phyloP scores from a whole-genome alignment of 2,113 vertebrate genomes.

The Prionailurus bengalensis region DNA sequence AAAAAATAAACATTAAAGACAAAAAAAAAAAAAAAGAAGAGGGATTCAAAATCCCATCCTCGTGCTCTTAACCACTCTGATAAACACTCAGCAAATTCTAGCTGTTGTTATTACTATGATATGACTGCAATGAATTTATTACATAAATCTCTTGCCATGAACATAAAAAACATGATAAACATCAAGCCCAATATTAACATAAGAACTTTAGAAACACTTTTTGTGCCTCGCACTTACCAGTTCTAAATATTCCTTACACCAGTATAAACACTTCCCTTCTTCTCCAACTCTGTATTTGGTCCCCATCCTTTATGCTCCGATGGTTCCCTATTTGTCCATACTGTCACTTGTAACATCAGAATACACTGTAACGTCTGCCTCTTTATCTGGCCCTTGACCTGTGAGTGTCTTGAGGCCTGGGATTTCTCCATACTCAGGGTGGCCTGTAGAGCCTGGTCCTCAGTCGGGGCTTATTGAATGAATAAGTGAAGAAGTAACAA shows the following conservation, averaged over 20 bases:
- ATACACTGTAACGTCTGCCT: neutral
- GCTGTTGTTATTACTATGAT: neutral
- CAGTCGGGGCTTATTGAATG: neutral
- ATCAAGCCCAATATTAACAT: neutral
- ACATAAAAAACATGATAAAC: neutral
- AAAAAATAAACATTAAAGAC: too few relatives aligned
- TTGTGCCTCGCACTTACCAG: neutral
- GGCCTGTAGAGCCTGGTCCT: neutral
- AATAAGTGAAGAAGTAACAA: neutral
- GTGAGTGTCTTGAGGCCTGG: too few relatives aligned
- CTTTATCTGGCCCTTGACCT: neutral
- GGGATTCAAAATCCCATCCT: neutral
- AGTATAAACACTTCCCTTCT: neutral
- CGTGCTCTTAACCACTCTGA: neutral
- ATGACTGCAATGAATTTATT: neutral
- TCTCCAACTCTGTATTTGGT: neutral
- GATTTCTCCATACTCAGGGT: neutral
- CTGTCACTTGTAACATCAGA: neutral
- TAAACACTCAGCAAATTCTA: neutral
- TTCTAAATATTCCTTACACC: conserved; percentile 13
- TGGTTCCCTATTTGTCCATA: neutral
- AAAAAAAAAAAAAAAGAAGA: too few relatives aligned
- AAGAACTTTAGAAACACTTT: neutral
- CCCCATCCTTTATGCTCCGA: neutral
- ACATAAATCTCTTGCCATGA: neutral